These are phyloP conservation scores for Caenorhabditis drosophilae DNA, from an alignment of 2,888 invertebrate genomes.

Conservation along the genomic window DNA sequence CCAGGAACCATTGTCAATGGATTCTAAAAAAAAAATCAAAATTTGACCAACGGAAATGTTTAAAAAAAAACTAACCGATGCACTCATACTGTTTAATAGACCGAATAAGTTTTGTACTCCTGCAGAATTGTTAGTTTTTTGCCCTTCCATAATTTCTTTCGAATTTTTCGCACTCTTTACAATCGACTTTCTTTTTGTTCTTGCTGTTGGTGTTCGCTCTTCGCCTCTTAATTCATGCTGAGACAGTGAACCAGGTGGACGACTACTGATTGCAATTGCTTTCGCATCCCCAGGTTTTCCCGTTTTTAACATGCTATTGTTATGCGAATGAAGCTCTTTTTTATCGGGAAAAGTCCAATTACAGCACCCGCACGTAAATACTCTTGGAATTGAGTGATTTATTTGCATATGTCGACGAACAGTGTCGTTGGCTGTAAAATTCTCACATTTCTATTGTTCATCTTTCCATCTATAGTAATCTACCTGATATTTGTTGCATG, in stretches of 20 bases:
- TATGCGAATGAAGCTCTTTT: conserved; percentile 50
- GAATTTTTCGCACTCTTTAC: not conserved
- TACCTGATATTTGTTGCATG: conserved; percentile 33
- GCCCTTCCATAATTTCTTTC: too few species aligned
- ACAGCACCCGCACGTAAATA: conserved; percentile 59
- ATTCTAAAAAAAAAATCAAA: too few species aligned
- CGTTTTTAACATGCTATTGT: conserved; percentile 46
- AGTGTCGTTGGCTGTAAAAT: conserved; percentile 45
- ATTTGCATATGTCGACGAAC: conserved; percentile 51
- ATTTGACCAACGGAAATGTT: too few species aligned
- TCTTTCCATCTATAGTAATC: conserved; percentile 8
- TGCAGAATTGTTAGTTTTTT: not conserved
- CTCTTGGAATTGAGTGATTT: conserved; percentile 35
- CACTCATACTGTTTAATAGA: not conserved
- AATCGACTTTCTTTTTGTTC: conserved; percentile 10
- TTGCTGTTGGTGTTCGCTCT: conserved; percentile 12
- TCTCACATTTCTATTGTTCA: not conserved
- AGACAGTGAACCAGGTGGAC: conserved; percentile 44
- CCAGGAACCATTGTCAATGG: not conserved
- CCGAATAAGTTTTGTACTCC: not conserved
- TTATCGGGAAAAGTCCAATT: conserved; percentile 62
- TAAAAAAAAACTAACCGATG: not conserved
- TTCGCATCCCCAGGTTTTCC: conserved; percentile 39
- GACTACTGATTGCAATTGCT: conserved; percentile 44
- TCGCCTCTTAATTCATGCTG: conserved; percentile 41